Evolutionary conservation across 2,888 invertebrate species (phyloP), one percentile per base, ranked within the genome.

Genomic region (Morpho helenor): DNA sequence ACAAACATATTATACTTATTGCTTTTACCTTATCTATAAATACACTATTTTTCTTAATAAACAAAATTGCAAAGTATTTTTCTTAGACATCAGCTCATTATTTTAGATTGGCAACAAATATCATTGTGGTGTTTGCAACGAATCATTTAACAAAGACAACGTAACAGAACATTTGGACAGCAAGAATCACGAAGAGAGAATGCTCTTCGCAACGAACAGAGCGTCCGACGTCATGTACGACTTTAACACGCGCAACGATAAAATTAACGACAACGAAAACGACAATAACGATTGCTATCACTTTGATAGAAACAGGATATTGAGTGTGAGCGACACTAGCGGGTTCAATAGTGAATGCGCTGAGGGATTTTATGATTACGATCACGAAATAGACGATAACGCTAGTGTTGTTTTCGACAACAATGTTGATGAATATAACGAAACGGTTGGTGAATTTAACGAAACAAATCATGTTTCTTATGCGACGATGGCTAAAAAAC

Each of bases 101-200:
- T 69, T 70, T 9, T 68, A 81, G 79, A 71, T 74, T 40, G 51
- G 66, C 0, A 46, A 63, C 5, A 56, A 49, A 7, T 69, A 72
- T 8, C 78, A 80, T 49, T 79, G 79, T 47, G 77, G 63, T 0
- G 73, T 79, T 0, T 80, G 74, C 57, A 78, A 75, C 52, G 52
- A 55, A 40, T 3, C 63, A 7, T 68, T 73, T 49, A 16, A 61
- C 16, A 56, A 1, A 23, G n/a, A 31, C 0, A 16, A 56, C 0
- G 50, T 56, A 0, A 41, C 48, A 7, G 10, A 61, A 0, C 77
- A 77, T 53, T 66, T 65, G 1, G 47, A 61, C 0, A 62, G 67
- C 2, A 59, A 70, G 60, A 40, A 49, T 0, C 77, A 77, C 42
- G 65, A 64, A 7, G 65, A 69, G 0, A 73, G 66, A 8, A 46